These are phyloP conservation scores for Artibeus jamaicensis DNA, from an alignment of 2,797 vertebrate species.

Conservation along the genomic window DNA sequence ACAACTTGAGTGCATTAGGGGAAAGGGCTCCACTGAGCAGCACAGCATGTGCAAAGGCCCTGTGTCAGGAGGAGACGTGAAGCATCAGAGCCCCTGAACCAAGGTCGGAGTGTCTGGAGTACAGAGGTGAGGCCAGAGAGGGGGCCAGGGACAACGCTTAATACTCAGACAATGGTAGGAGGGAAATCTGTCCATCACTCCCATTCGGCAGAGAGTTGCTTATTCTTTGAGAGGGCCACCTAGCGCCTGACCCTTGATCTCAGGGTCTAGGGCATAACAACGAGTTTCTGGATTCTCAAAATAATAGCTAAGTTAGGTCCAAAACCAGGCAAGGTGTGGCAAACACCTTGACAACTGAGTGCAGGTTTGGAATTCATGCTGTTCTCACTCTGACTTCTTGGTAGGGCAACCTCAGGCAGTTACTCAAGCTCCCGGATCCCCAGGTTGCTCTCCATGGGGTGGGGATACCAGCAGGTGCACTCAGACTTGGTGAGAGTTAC, in stretches of 20 bases:
- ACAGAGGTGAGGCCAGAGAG: not conserved
- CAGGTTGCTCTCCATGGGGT: not conserved
- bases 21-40: not conserved
- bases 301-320: not conserved
- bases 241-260: not conserved
- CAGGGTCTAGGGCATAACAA: not conserved
- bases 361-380: not conserved
- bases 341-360: not conserved
- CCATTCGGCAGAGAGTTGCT: not conserved
- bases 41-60: not conserved
- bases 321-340: not conserved
- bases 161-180: not conserved
- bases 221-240: not conserved
- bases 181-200: not conserved
- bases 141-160: not conserved
- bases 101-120: not conserved
- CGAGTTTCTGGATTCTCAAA: conserved; percentile 17
- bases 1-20: not conserved
- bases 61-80: not conserved
- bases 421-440: not conserved
- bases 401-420: not conserved
- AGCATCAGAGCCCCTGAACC: not conserved
- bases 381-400: not conserved
- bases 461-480: not conserved
- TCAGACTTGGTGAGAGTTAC: not conserved